phyloP scores from a whole-genome alignment of 2,888 invertebrate species.

The Pycnomerus fuliginosus region DNA sequence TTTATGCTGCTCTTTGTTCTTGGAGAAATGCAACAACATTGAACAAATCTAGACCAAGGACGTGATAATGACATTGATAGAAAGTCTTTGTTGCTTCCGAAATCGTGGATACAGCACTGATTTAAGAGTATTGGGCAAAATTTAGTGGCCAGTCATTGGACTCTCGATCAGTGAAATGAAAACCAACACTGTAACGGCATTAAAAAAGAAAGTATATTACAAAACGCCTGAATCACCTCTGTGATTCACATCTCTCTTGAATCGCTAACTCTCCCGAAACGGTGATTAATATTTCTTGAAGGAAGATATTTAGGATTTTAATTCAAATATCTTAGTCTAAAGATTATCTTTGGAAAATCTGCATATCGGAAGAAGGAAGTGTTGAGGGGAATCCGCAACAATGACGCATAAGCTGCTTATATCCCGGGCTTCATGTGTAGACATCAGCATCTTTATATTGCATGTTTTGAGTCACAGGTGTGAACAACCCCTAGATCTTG shows the following conservation, averaged over 20 bases:
- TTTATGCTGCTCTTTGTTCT: constrained; percentile 33
- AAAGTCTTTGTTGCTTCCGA: constrained; percentile 18
- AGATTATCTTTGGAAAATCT: no score
- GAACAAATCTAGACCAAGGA: constrained; percentile 31
- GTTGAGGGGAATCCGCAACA: no score
- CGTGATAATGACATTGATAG: constrained; percentile 27
- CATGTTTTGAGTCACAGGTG: no score
- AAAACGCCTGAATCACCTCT: constrained; percentile 35
- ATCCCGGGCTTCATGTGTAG: no score
- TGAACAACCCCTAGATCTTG: no score
- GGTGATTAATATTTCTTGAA: no score
- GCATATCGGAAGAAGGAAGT: no score
- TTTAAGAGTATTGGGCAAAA: constrained; percentile 2
- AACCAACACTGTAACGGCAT: constrained; percentile 24
- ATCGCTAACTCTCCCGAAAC: no score
- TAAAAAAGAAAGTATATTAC: constrained; percentile 30
- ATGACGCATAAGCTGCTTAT: no score
- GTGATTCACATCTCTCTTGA: constrained; percentile 33
- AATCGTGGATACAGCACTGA: background rate
- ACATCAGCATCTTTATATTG: no score
- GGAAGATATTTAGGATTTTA: no score
- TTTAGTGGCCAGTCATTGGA: constrained; percentile 12
- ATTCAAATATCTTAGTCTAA: no score
- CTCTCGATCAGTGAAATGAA: constrained; percentile 10
- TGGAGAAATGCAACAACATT: constrained; percentile 22